Evolutionary conservation across 2,113 vertebrate species (phyloP).

Genomic region (Archilochus colubris): DNA sequence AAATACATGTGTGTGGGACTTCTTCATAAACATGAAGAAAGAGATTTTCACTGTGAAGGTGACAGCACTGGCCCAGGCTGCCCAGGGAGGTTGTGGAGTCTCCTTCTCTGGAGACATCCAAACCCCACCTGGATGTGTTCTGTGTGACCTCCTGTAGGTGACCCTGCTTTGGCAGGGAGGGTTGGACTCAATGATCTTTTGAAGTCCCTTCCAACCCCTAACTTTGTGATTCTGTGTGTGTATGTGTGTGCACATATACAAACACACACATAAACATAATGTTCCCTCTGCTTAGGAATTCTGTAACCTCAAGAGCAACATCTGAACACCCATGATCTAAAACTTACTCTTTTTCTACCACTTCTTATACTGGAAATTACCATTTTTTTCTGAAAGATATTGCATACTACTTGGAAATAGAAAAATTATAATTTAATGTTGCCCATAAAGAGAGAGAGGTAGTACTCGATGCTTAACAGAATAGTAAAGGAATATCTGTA

Average conservation of each 20-base stretch:
- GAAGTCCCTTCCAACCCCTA: too few species aligned
- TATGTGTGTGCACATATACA: not conserved
- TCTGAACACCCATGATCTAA: not conserved
- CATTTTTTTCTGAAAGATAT: not conserved
- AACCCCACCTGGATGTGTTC: too few species aligned
- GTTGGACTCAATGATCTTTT: too few species aligned
- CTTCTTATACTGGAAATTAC: not conserved
- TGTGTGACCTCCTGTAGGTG: too few species aligned
- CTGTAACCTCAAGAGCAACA: not conserved
- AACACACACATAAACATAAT: fast-evolving
- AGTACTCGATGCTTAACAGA: not conserved
- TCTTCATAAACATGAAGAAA: too few species aligned
- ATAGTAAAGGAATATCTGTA: not conserved
- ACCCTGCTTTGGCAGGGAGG: too few species aligned
- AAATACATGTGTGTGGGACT: not conserved
- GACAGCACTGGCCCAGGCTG: too few species aligned
- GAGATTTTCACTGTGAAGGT: too few species aligned
- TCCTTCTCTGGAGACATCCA: too few species aligned
- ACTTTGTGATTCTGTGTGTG: not conserved
- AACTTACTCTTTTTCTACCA: not conserved
- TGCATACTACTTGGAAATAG: not conserved
- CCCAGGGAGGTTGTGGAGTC: too few species aligned
- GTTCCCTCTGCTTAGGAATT: not conserved
- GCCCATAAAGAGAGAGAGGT: not conserved
- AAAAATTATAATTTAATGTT: not conserved